phyloP scores from a whole-genome alignment of 2,113 vertebrate genomes.

The Penelope pileata region DNA sequence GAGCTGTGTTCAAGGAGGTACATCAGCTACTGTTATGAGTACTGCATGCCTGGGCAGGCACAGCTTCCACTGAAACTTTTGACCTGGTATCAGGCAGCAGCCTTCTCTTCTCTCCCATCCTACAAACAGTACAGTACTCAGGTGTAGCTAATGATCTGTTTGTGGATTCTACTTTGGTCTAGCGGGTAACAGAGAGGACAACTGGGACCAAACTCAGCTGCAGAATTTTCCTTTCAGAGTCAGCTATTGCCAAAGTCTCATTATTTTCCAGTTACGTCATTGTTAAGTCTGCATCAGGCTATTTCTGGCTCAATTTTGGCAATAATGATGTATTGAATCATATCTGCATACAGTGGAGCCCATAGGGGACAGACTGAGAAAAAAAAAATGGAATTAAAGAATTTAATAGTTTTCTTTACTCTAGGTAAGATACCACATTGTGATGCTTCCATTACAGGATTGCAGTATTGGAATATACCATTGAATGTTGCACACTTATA shows the following conservation, averaged over 20 bases:
- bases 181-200: neutral
- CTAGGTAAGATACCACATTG: neutral
- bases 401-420: neutral
- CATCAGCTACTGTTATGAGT: neutral
- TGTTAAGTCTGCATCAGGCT: neutral
- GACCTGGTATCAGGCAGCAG: neutral
- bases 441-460: neutral
- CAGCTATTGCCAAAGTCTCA: neutral
- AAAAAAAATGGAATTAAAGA: neutral
- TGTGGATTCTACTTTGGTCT: too few species aligned
- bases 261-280: neutral
- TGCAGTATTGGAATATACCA: neutral
- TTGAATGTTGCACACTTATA: neutral
- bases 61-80: neutral
- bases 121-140: neutral
- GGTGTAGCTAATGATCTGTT: too few species aligned
- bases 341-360: neutral
- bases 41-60: too few species aligned
- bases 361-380: neutral
- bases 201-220: neutral
- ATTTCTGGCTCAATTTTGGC: neutral
- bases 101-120: neutral
- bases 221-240: neutral
- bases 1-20: neutral
- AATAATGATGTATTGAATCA: neutral